Evolutionary conservation across 2,797 vertebrate genomes (phyloP), one percentile per base, ranked within the genome.

Genomic region (Chelon auratus): DNA sequence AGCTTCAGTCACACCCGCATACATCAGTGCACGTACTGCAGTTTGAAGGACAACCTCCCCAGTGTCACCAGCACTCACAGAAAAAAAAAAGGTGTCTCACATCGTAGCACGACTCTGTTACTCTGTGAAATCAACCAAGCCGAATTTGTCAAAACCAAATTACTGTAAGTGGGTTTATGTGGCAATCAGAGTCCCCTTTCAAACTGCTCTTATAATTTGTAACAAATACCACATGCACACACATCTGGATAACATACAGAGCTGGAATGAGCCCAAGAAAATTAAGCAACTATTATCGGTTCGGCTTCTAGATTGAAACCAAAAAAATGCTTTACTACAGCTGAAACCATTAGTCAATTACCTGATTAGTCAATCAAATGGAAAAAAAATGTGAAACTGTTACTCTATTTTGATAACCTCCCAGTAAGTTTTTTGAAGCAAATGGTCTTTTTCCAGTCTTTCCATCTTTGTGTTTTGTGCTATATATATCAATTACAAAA

Each of bases 1-100:
- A 68, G 52, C 71, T 57, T 40, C 43, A 24, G 57, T 76, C 68
- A 80, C 71, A 69, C 74, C 75, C 63, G 67, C 66, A 64, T 20
- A 54, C 9, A 62, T 57, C n/a, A 33, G 50, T 37, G 42, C 51
- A 73, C 53, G 63, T 40, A 66, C 18, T 24, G 14, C 5, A 56
- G 54, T 42, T 39, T 51, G n/a, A 43, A 65, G 39, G 20, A 60
- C 22, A 70, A 61, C 39, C 33, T 48, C 6, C 8, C 9, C 14
- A 62, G 18, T 63, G 33, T 60, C 15, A 59, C 62, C 33, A 56
- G 42, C 20, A 24, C 48, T 18, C 18, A 10, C 17, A 50, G 37
- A 40, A 76, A 71, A 51, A 80, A 71, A 11, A 43, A 43, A 43
- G 42, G 52, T 33, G 17, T 15, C 58, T 60, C 37, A 20, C 22